Evolutionary conservation across 2,113 vertebrate genomes (phyloP), one percentile per base, ranked within the genome.

Genomic region (Pseudorectes ferrugineus): DNA sequence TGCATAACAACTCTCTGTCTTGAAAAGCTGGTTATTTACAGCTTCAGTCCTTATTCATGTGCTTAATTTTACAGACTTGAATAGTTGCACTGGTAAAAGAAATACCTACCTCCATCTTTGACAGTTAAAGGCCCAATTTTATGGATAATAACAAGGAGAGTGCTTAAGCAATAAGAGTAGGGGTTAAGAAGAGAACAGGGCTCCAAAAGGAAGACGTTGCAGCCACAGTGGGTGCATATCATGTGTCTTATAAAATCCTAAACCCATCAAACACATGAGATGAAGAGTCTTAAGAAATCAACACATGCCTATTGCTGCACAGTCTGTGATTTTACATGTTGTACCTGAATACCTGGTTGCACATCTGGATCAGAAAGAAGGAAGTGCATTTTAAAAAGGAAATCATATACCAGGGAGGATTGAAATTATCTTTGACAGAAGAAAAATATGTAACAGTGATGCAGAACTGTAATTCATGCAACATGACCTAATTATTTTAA

Each of bases 401-500:
- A 94, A 84, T 81, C 68, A 61, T 63, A 75, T 42, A 86, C 51
- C 33, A 92, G 54, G 9, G 35, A 93, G 68, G 45, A 95, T 25
- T 94, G 45, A 93, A 94, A 91, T 92, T 91, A 94, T 73, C 78
- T 95, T 86, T 94, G 89, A 92, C 78, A 93, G 85, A 94, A 94
- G 36, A 62, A 96, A 96, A 95, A 93, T 58, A 81, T 63, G 85
- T 71, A 88, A 94, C 58, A 90, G 70, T 5, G 19, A 73, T 90
- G 84, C 73, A 97, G 91, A 97, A 95, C 91, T 89, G 61, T 88
- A 94, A 91, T 95, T 95, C 89, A 88, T 67, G 76, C 73, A 92
- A 94, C 85, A 46, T 75, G 86, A 95, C 92, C 92, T 95, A 96
- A 97, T 97, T 97, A 96, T 96, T 96, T 95, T 95, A 95, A 97